These are phyloP conservation scores for Ochropleura leucogaster DNA, from an alignment of 2,888 invertebrate species.

Conservation along the genomic window DNA sequence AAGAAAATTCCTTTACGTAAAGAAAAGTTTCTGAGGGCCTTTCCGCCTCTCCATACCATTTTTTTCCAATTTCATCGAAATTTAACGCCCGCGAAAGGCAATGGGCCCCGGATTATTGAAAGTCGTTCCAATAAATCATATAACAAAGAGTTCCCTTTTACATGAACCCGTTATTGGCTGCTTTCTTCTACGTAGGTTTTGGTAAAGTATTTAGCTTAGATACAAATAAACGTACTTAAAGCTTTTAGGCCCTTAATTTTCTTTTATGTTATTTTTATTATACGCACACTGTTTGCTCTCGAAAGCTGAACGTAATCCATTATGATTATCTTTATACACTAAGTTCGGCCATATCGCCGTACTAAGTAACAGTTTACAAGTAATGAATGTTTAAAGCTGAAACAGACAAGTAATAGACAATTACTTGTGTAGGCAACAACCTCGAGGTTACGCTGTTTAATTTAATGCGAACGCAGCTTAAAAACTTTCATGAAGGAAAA, in stretches of 20 bases:
- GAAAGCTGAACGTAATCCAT: conserved; percentile 48
- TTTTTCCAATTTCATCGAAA: conserved; percentile 71
- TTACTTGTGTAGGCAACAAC: conserved; percentile 55
- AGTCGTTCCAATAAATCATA: conserved; percentile 72
- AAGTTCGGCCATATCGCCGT: conserved; percentile 45
- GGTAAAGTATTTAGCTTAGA: conserved; percentile 46
- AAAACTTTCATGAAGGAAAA: conserved; percentile 70
- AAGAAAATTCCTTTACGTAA: conserved; percentile 52
- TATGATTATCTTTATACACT: conserved; percentile 59
- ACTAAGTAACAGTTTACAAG: conserved; percentile 57
- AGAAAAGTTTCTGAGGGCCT: conserved; percentile 54
- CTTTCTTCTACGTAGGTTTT: conserved; percentile 42
- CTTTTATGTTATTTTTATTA: conserved; percentile 57
- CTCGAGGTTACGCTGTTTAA: conserved; percentile 55
- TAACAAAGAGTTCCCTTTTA: conserved; percentile 67
- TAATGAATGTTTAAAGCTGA: conserved; percentile 60
- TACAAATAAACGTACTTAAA: conserved; percentile 47
- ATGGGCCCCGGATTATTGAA: conserved; percentile 68
- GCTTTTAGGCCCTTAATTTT: conserved; percentile 38
- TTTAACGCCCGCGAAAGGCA: conserved; percentile 69
- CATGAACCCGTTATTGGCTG: conserved; percentile 52
- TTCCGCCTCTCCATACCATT: conserved; percentile 63
- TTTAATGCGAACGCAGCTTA: conserved; percentile 65
- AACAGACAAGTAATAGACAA: conserved; percentile 58
- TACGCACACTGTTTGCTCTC: conserved; percentile 24